These are phyloP conservation scores for Ia io DNA, from an alignment of 2,113 vertebrate species.

Conservation along the genomic window DNA sequence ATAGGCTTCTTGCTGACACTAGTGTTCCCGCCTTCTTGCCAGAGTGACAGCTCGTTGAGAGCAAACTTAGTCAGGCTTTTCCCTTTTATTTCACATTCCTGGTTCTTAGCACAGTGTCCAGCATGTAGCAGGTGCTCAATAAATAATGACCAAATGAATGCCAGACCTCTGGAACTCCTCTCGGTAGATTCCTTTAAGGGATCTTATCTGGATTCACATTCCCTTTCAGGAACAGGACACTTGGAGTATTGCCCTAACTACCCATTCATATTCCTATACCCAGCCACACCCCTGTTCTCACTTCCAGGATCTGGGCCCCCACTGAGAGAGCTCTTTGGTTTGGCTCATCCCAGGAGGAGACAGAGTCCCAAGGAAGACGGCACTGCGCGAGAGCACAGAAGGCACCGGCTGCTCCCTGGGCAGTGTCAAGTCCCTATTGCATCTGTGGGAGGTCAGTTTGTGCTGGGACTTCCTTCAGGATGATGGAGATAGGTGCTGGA, in stretches of 20 bases:
- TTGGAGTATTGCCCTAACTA: background rate
- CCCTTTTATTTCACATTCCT: background rate
- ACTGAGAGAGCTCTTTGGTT: background rate
- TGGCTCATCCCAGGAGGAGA: background rate
- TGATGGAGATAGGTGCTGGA: background rate
- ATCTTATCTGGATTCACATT: background rate
- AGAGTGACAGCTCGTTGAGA: background rate
- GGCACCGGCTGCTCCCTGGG: background rate
- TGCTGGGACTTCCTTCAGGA: background rate
- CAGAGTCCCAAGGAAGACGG: background rate
- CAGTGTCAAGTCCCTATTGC: background rate
- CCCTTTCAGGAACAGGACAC: background rate
- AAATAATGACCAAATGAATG: background rate
- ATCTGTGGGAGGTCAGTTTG: background rate
- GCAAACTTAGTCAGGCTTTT: background rate
- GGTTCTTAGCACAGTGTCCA: background rate
- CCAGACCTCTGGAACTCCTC: background rate
- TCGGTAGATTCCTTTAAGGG: background rate
- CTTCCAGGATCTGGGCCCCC: background rate
- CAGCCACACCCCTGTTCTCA: background rate
- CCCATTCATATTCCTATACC: background rate
- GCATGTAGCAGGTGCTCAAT: background rate
- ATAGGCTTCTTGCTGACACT: background rate
- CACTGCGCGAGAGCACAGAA: background rate
- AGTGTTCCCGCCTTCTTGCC: background rate